Evolutionary conservation across 2,113 vertebrate genomes (phyloP).

Genomic region (Maccullochella peelii): DNA sequence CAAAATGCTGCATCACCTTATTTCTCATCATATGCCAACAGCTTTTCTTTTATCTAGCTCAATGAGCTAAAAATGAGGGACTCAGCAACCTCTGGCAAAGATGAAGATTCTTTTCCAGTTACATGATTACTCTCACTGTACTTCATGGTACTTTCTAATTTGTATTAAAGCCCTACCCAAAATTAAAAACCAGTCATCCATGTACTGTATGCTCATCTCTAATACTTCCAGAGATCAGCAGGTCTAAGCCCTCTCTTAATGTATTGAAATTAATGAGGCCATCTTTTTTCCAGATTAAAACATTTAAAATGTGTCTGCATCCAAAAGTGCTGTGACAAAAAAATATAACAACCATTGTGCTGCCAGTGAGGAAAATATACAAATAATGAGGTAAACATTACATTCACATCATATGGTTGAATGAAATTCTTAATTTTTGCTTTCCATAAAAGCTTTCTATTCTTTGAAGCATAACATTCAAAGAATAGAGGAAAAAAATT

Average conservation of each 20-base stretch:
- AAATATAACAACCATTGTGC: neutral
- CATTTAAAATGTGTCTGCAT: neutral
- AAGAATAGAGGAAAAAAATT: neutral
- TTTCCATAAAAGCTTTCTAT: too few relatives aligned
- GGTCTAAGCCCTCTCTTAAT: neutral
- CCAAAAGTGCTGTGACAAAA: constrained; percentile 1
- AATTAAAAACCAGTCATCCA: constrained; percentile 8
- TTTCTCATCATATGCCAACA: neutral
- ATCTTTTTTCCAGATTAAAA: neutral
- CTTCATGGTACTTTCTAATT: constrained; percentile 24
- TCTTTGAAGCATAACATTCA: constrained; percentile 3
- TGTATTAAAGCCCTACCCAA: neutral
- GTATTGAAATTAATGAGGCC: neutral
- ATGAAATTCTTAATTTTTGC: neutral
- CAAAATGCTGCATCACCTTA: neutral
- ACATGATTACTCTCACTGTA: neutral
- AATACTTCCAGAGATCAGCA: constrained; percentile 7
- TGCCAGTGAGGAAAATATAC: neutral
- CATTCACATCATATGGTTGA: neutral
- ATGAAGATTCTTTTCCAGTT: neutral
- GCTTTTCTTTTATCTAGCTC: constrained; percentile 11
- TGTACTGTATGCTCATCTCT: neutral
- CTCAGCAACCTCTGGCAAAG: constrained; percentile 20
- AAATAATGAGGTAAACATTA: neutral
- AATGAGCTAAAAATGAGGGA: neutral